Evolutionary conservation across 92 coral and sea anemone species (phyloP).

Genomic region (Porites rus): DNA sequence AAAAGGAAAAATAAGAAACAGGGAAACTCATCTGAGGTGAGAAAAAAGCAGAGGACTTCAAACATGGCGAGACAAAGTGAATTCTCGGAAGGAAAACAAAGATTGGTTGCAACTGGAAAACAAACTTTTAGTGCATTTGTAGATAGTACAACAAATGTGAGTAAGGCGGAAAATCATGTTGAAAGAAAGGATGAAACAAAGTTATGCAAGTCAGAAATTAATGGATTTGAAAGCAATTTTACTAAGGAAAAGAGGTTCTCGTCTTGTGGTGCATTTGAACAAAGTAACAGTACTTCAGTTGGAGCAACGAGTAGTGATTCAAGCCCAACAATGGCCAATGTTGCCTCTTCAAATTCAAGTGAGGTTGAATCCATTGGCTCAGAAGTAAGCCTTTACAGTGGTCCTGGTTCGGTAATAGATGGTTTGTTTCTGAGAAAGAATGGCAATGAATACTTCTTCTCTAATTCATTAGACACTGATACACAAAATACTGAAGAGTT

Average conservation of each 20-base stretch:
- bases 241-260: background rate
- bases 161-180: background rate
- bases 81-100: background rate
- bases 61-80: background rate
- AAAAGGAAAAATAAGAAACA: slow-evolving; percentile 29
- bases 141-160: background rate
- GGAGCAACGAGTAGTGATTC: background rate
- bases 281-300: background rate
- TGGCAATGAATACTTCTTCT: slow-evolving; percentile 66
- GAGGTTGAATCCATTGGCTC: slow-evolving; percentile 70
- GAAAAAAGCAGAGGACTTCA: slow-evolving; percentile 19
- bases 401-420: slow-evolving; percentile 54
- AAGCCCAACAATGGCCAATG: background rate
- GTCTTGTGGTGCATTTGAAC: background rate
- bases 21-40: background rate
- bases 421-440: slow-evolving; percentile 48
- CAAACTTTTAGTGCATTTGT: background rate
- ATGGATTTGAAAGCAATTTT: background rate
- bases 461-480: slow-evolving; percentile 37
- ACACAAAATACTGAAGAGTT: background rate
- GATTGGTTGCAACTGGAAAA: background rate
- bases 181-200: slow-evolving; percentile 9
- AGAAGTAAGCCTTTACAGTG: slow-evolving; percentile 77
- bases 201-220: background rate
- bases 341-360: background rate